Evolutionary conservation across 2,888 invertebrate genomes (phyloP), one percentile per base, ranked within the genome.

Genomic region (Drosophila picticornis): DNA sequence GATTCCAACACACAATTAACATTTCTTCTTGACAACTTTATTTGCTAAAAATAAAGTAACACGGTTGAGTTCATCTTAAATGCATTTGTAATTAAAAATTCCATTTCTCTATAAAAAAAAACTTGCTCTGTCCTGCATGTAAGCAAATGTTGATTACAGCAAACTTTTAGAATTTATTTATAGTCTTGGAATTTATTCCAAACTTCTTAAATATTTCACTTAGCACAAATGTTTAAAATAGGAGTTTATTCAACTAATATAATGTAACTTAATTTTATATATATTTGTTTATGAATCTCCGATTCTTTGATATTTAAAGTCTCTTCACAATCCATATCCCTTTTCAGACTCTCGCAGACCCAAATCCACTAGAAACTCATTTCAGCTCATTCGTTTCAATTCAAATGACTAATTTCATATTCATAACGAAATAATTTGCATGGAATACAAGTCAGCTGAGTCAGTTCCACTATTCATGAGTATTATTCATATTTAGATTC

Each of bases 381-480:
- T 62, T 31, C 4, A 40, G 16, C 27, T 70, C 56, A 69, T 72
- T 61, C 68, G 61, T 11, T 69, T 65, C 74, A 55, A 56, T 68
- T 58, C 57, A 32, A 62, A 38, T 40, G 46, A 31, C 75, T 80
- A 82, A 87, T 87, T 80, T 79, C 57, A 70, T 85, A 85, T 85
- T 88, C 88, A 88, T 88, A 85, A 73, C 74, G 87, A 74, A 61
- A 52, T 73, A 87, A 87, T 88, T 85, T 85, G 83, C 83, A 83
- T 84, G 62, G 67, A 56, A 61, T 48, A n/a, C 62, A 70, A 73
- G 72, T 80, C 68, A 65, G 52, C 61, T 58, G 43, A 25, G 53
- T 58, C 64, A 13, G 61, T 48, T 65, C 27, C 31, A 67, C 36
- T 60, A 64, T 51, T 65, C 58, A 55, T 61, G 52, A 55, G n/a